Evolutionary conservation across 2,888 invertebrate genomes (phyloP).

Genomic region (Drosophila kanekoi): DNA sequence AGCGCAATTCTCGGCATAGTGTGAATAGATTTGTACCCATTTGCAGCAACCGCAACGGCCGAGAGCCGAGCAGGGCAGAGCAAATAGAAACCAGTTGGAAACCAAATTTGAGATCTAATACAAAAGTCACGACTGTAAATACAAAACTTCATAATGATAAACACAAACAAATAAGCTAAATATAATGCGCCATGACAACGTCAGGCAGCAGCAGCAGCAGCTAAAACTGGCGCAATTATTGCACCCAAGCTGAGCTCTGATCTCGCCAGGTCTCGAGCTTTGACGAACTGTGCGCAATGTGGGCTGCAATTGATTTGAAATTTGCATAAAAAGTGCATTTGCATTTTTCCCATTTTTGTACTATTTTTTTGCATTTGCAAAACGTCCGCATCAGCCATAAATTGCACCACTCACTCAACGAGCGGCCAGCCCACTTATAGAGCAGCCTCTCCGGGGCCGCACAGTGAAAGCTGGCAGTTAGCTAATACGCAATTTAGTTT

Average conservation of each 20-base stretch:
- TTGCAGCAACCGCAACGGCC: conserved; percentile 38
- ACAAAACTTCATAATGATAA: conserved; percentile 57
- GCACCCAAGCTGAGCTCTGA: conserved; percentile 5
- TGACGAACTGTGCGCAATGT: conserved; percentile 29
- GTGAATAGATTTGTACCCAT: conserved; percentile 75
- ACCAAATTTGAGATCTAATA: conserved; percentile 56
- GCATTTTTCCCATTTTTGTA: conserved; percentile 56
- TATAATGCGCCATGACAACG: conserved; percentile 42
- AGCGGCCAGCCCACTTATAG: conserved; percentile 17
- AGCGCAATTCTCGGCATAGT: conserved; percentile 63
- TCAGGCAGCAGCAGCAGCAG: conserved; percentile 11
- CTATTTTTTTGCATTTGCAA: conserved; percentile 17
- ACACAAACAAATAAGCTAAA: conserved; percentile 51
- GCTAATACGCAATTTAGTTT: conserved; percentile 28
- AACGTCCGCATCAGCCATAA: conserved; percentile 69
- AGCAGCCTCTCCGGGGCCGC: not conserved
- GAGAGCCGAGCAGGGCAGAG: conserved; percentile 13
- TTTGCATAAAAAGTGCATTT: conserved; percentile 64
- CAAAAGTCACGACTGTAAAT: conserved; percentile 69
- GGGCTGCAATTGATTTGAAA: conserved; percentile 55
- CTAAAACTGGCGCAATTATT: conserved; percentile 50
- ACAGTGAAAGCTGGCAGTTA: conserved; percentile 54
- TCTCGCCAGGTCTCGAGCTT: conserved; percentile 10
- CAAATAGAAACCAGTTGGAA: conserved; percentile 71
- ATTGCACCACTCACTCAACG: conserved; percentile 25